Base-by-base conservation (phyloP, 2,797 vertebrate genomes). In the Limnodromus scolopaceus region DNA sequence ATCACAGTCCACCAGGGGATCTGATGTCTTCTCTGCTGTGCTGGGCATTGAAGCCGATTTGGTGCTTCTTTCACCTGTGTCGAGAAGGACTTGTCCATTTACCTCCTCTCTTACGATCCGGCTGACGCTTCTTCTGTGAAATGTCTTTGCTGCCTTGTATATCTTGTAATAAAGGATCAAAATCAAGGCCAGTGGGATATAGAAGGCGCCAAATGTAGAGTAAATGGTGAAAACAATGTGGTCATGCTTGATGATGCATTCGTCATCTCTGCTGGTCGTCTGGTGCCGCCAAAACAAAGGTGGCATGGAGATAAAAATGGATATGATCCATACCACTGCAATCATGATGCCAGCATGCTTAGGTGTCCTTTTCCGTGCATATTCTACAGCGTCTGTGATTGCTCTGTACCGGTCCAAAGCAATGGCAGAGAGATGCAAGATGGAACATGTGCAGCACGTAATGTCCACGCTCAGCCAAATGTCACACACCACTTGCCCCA, bases 161-260 rank as follows among this genome's bases (percentile, higher is more conserved):
- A 99, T 99, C 98, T 99, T 99, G 96, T 99, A 99, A 96, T 99
- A 99, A 91, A 99, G 99, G 94, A 99, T 99, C 95, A 99, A 98
- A 94, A 99, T 99, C 96, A 99, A 98, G 81, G 99, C 97, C 58
- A 99, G 96, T 0, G 99, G 99, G 93, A 99, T 99, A 96, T 99
- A 99, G 98, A 99, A 99, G 14, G 99, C 99, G 55, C 99, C 99
- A 48, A 99, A 98, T 0, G 99, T 99, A 43, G 99, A 99, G 94
- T 99, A 99, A 97, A 99, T 98, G 46, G 99, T 99, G 90, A 97
- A 99, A 84, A 98, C 98, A 32, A 99, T 99, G 96, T 99, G 99
- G 80, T 99, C 98, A 0, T 99, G 99, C 86, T 98, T 99, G 97
- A 99, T 99, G 96, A 99, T 98, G 96, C 99, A 99, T 89, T 99